Base-by-base conservation (phyloP, 2,797 vertebrate genomes). In the Hydrolagus colliei region DNA sequence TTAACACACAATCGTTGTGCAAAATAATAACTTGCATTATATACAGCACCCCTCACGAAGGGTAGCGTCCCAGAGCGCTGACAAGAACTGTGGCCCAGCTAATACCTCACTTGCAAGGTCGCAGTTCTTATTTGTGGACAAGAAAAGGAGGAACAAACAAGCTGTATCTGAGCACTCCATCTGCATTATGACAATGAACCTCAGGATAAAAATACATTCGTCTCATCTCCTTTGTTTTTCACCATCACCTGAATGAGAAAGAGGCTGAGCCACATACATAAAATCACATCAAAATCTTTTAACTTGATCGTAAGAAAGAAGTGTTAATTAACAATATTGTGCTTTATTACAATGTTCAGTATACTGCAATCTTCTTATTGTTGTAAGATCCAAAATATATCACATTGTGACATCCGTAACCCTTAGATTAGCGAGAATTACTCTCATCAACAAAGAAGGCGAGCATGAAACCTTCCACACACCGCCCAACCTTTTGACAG, bases 371-470 rank as follows among this genome's bases (percentile, higher is more conserved):
- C 79, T 84, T 27, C 71, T 84, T 71, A 84, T 84, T 84, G 79
- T 67, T 16, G 27, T 41, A 52, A 52, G 32, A 84, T 71, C 79
- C 67, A 67, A 68, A 84, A 27, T 68, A 82, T 68, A 32, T 84
- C 65, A 84, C 79, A 84, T 68, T 84, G 63, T 84, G 79, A 84
- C 79, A 84, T 84, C 79, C 79, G 71, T 84, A 84, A 84, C 79
- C 65, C 79, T 65, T 20, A 84, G 79, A 84, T 84, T 84, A 84
- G 32, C 79, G 71, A 63, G 79, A 84, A 68, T 84, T 84, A 68
- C 63, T 32, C 79, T 84, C 32, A 84, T 84, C 63, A 84, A 84
- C 79, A 84, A 84, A 41, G 79, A 16, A 14, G 32, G 22, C 65
- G 52, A 84, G 18, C 16, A 5, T 71, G 79, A 84, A 71, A 65